Percentiles rank a stretch among this genome's conserved stretches.
Conservation (phyloP, 35 echinoderm and acorn worm genomes). For the Ophioderma brevispina region DNA sequence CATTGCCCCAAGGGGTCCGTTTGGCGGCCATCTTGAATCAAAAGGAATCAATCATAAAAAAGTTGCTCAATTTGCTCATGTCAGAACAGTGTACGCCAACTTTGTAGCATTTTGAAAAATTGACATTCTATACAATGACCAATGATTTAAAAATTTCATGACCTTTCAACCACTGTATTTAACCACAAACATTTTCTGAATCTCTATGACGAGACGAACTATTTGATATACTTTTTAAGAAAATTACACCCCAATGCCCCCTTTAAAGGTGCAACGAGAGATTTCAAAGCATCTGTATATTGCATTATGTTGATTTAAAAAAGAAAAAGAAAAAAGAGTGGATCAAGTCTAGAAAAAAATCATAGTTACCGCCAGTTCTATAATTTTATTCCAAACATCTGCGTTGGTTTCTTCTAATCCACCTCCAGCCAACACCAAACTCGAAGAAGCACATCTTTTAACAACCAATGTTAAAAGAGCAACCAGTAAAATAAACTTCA, state of each 20-base stretch:
- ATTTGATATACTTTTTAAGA: too few relatives aligned
- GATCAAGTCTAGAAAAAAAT: neutral
- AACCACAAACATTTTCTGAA: too few relatives aligned
- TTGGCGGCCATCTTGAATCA: too few relatives aligned
- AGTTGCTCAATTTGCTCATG: too few relatives aligned
- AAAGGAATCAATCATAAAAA: too few relatives aligned
- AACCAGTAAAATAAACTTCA: neutral
- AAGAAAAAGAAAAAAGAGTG: neutral
- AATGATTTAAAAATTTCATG: neutral
- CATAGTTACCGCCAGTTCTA: neutral
- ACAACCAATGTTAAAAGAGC: neutral
- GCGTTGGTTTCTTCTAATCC: neutral
- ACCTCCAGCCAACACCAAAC: neutral
- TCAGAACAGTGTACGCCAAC: too few relatives aligned
- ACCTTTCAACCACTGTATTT: neutral
- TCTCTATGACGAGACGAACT: neutral
- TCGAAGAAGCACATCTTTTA: neutral
- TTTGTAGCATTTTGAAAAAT: too few relatives aligned
- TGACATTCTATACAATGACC: neutral
- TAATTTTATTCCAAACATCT: neutral
- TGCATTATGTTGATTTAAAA: too few relatives aligned
- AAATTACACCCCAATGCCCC: neutral
- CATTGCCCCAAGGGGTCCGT: too few relatives aligned
- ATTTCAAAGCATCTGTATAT: too few relatives aligned
- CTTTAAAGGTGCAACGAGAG: too few relatives aligned